Evolutionary conservation across 1,140 invertebrate genomes (phyloP).

Genomic region (Phymastichus coffea): DNA sequence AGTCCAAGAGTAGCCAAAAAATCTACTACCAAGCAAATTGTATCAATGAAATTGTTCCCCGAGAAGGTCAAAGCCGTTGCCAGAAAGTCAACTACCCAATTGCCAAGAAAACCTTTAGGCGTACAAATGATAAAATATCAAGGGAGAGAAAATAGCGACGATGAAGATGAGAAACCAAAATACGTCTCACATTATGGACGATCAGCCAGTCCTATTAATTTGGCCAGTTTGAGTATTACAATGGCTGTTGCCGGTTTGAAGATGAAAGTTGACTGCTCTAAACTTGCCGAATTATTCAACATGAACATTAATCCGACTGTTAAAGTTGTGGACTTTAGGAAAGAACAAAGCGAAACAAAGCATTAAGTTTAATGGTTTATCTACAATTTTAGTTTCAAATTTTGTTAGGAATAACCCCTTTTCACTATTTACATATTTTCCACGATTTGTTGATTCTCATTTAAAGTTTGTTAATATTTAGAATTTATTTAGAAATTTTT

Average conservation of each 20-base stretch:
- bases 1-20: conserved; percentile 43
- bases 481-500: too few species aligned
- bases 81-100: conserved; percentile 44
- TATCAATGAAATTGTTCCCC: conserved; percentile 8
- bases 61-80: conserved; percentile 44
- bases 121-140: too few species aligned
- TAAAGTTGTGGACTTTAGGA: conserved; percentile 9
- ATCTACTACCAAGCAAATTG: conserved; percentile 40
- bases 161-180: not conserved
- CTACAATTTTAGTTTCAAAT: too few species aligned
- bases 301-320: conserved; percentile 42
- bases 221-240: conserved; percentile 41
- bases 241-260: conserved; percentile 44
- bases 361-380: too few species aligned
- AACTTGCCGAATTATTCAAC: conserved; percentile 43
- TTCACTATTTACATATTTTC: too few species aligned
- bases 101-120: conserved; percentile 35
- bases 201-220: conserved; percentile 35
- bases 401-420: too few species aligned
- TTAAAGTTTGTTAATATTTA: too few species aligned
- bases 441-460: too few species aligned
- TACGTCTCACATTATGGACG: conserved; percentile 42
- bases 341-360: not conserved
- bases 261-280: conserved; percentile 46
- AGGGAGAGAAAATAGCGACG: not conserved